These are phyloP conservation scores for Mormyrus hasselquistii DNA, from an alignment of 2,797 vertebrate genomes.

Conservation along the genomic window DNA sequence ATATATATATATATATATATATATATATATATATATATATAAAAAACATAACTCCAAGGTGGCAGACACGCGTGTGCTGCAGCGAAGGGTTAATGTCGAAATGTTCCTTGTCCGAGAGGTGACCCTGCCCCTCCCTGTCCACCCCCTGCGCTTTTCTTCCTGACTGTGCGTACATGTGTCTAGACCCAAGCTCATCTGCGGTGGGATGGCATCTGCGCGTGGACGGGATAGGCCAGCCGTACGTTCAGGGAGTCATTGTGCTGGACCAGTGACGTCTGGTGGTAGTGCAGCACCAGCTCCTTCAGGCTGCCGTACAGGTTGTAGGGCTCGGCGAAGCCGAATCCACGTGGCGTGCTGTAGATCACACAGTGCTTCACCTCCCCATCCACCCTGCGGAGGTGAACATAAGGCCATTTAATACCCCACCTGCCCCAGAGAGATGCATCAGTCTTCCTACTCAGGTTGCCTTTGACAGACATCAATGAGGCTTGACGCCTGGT, in stretches of 20 bases:
- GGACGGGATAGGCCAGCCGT: constrained; percentile 84
- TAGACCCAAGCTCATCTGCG: constrained; percentile 76
- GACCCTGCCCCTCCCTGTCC: constrained; percentile 37
- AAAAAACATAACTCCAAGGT: constrained; percentile 68
- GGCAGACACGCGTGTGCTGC: constrained; percentile 64
- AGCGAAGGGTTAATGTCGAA: constrained; percentile 52
- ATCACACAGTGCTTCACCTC: constrained; percentile 97
- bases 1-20: constrained; percentile 56
- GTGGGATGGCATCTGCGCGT: constrained; percentile 83
- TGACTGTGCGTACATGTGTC: constrained; percentile 14
- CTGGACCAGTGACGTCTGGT: constrained; percentile 88
- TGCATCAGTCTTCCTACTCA: background rate
- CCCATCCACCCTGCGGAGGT: constrained; percentile 70
- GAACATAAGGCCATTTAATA: background rate
- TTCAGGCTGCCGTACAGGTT: constrained; percentile 91
- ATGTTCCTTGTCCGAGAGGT: constrained; percentile 5
- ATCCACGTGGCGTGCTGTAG: constrained; percentile 87
- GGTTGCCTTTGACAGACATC: constrained; percentile 16
- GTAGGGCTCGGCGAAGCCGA: constrained; percentile 90
- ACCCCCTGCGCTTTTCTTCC: constrained; percentile 22
- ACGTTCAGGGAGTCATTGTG: constrained; percentile 96
- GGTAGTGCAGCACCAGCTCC: constrained; percentile 95
- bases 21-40: constrained; percentile 33
- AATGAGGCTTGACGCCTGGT: background rate
- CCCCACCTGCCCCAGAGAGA: background rate